These are phyloP conservation scores for Dipodomys merriami DNA, from an alignment of 2,113 vertebrate genomes.

Conservation along the genomic window DNA sequence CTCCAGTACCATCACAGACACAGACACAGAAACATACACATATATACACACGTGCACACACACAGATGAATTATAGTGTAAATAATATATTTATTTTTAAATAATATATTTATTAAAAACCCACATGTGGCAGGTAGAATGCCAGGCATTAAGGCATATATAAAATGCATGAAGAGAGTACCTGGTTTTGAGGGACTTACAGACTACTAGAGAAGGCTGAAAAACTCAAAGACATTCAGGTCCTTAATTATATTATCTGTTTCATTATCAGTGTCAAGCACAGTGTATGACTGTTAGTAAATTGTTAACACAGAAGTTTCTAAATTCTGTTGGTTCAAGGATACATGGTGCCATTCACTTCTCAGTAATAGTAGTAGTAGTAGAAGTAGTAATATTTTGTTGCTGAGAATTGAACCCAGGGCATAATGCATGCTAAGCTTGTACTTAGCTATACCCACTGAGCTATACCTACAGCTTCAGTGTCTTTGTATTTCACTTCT, in stretches of 20 bases:
- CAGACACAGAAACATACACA: too few relatives aligned
- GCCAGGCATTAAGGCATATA: background rate
- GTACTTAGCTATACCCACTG: background rate
- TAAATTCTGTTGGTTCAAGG: conserved; percentile 50
- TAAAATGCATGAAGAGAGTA: background rate
- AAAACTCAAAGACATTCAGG: conserved; percentile 14
- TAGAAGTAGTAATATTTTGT: too few relatives aligned
- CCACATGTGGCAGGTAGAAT: background rate
- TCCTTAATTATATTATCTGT: background rate
- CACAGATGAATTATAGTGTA: background rate
- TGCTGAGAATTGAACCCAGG: background rate
- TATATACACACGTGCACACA: too few relatives aligned
- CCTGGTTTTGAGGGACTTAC: background rate
- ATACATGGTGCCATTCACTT: background rate
- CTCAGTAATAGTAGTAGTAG: background rate
- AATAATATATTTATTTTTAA: background rate
- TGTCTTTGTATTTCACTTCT: conserved; percentile 13
- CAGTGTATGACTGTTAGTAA: background rate
- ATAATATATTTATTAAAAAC: background rate
- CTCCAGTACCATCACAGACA: too few relatives aligned
- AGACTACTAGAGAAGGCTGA: background rate
- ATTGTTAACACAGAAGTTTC: background rate
- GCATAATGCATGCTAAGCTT: background rate
- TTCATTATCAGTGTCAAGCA: conserved; percentile 23
- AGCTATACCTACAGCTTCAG: background rate